These are phyloP conservation scores for Anolis carolinensis DNA, from an alignment of 2,113 vertebrate species.

Conservation along the genomic window DNA sequence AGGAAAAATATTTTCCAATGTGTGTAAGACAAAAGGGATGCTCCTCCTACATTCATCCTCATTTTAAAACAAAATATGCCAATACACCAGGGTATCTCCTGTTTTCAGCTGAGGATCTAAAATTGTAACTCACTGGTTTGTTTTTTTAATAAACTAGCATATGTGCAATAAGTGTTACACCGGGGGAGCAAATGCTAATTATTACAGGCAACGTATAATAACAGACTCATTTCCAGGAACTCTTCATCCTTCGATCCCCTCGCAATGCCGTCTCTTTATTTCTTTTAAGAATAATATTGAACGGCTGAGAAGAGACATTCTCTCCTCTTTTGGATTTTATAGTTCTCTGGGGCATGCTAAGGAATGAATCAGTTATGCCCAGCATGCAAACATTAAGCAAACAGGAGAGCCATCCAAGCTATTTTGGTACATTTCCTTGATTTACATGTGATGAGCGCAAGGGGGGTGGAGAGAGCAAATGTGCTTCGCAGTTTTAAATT, in stretches of 20 bases:
- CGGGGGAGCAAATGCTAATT: slow-evolving; percentile 48
- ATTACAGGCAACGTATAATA: slow-evolving; percentile 52
- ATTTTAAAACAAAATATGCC: not conserved
- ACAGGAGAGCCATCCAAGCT: slow-evolving; percentile 56
- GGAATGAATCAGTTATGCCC: slow-evolving; percentile 54
- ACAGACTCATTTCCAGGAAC: slow-evolving; percentile 26
- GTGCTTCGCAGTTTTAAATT: slow-evolving; percentile 46
- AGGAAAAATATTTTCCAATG: not conserved
- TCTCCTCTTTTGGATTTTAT: slow-evolving; percentile 54
- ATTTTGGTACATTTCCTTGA: slow-evolving; percentile 58
- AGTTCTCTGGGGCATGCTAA: slow-evolving; percentile 59
- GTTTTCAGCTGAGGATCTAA: not conserved
- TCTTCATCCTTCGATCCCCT: slow-evolving; percentile 38
- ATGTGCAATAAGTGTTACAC: slow-evolving; percentile 11
- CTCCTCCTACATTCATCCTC: not conserved
- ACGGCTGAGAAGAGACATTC: slow-evolving; percentile 39
- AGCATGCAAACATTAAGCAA: slow-evolving; percentile 56
- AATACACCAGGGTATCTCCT: not conserved
- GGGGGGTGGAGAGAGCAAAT: slow-evolving; percentile 17
- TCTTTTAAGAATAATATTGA: slow-evolving; percentile 53
- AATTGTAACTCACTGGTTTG: slow-evolving; percentile 8
- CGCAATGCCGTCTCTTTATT: slow-evolving; percentile 27
- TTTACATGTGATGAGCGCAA: slow-evolving; percentile 48
- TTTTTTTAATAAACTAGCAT: slow-evolving; percentile 46
- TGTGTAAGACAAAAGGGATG: not conserved